phyloP scores from a whole-genome alignment of 2,797 vertebrate genomes.

The Zenarchopterus dispar region DNA sequence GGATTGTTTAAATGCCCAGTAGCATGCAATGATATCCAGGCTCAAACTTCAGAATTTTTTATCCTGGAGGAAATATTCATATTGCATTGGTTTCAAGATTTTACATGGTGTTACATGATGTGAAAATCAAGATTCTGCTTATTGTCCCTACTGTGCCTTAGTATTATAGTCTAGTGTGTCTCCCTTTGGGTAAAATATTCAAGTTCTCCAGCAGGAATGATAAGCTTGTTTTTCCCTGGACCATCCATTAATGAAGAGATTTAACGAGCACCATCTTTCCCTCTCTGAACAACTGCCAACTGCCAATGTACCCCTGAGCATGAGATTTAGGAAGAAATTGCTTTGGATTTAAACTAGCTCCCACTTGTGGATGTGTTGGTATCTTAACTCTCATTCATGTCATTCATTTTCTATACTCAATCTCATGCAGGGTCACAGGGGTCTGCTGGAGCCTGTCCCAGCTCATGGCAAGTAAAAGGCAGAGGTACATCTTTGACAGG shows the following conservation, averaged over 20 bases:
- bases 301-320: slow-evolving; percentile 42
- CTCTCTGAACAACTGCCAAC: slow-evolving; percentile 23
- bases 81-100: not conserved
- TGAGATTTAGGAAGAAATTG: slow-evolving; percentile 52
- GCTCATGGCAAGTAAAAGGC: too few relatives aligned
- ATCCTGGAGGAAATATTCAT: slow-evolving; percentile 27
- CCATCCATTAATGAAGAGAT: slow-evolving; percentile 20
- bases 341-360: slow-evolving; percentile 18
- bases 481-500: too few relatives aligned
- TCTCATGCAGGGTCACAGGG: too few relatives aligned
- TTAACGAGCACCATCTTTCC: slow-evolving; percentile 22
- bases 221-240: slow-evolving; percentile 18
- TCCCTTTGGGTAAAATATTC: slow-evolving; percentile 31
- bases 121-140: slow-evolving; percentile 11
- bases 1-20: slow-evolving; percentile 11
- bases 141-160: not conserved
- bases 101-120: not conserved
- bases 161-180: slow-evolving; percentile 12
- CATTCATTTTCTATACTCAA: not conserved
- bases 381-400: slow-evolving; percentile 9
- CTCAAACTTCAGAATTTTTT: slow-evolving; percentile 22
- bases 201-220: slow-evolving; percentile 25
- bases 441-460: too few relatives aligned
- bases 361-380: slow-evolving; percentile 11
- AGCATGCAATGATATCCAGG: slow-evolving; percentile 9